Base-by-base conservation (phyloP, 2,888 invertebrate species). In the Oscheius myriophilus region DNA sequence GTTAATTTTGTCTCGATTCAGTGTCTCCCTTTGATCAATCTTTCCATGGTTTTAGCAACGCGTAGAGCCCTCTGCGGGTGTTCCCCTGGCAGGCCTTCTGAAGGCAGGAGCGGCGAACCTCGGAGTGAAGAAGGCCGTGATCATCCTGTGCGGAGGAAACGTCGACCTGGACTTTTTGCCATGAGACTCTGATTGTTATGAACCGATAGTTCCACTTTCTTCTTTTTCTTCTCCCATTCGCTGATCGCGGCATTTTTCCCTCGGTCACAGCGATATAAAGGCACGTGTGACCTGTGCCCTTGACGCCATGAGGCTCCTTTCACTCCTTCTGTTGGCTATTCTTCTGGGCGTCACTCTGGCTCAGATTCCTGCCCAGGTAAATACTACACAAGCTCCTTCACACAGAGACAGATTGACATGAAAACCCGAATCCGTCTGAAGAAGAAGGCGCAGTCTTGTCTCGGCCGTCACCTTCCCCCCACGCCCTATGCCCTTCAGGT, bases 111-210 rank as follows among this genome's bases (percentile, higher is more conserved):
- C 73, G 33, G 61, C 70, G 57, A 67, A 70, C 1, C 52, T 41
- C 0, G 54, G 67, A 12, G 46, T 73, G 12, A 76, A 74, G 41
- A 68, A 65, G 43, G 65, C 51, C n/a, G 53, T 73, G 11, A 68
- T 78, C 3, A 71, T 80, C 53, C 62, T 81, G 11, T 81, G 81
- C 57, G 81, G 81, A 23, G 81, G 81, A 42, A 81, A 81, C 62
- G 77, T 78, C 18, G 80, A 78, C 58, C 45, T 68, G n/a, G 59
- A 72, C 33, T 79, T 73, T 59, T 46, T 70, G n/a, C 71, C 71
- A 21, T 65, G 33, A 61, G n/a, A n/a, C 33, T 6, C 33, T 33
- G 33, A 33, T 33, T 33, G 33, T 33, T 6, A 33, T 33, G 33
- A 33, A 33, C 33, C 9, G 33, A 33, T 33, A 33, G 33, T 33